Percentiles rank a stretch among this genome's conserved stretches.
Evolutionary conservation across 2,113 vertebrate genomes (phyloP).

Genomic region (Boulengeromyrus knoepffleri): DNA sequence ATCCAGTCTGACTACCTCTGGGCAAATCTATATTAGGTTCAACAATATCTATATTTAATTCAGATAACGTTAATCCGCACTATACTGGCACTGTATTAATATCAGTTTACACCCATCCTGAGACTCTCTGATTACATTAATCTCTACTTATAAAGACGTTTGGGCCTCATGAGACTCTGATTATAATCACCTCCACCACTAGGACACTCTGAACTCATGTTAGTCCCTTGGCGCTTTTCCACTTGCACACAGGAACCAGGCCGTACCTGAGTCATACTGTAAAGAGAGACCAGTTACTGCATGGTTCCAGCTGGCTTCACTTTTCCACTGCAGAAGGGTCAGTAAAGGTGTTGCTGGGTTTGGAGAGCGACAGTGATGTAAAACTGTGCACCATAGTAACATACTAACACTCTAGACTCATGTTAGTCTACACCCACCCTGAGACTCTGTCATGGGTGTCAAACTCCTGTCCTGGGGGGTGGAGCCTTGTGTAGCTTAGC

Average conservation of each 20-base stretch:
- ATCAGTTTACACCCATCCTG: background rate
- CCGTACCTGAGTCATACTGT: background rate
- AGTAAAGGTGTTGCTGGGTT: background rate
- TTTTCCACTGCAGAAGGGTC: background rate
- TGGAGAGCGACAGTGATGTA: background rate
- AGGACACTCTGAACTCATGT: background rate
- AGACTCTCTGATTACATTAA: background rate
- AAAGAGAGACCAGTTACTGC: background rate
- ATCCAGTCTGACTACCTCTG: background rate
- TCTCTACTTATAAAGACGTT: background rate
- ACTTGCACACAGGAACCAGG: no score
- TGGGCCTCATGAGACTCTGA: background rate
- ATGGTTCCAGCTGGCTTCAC: background rate
- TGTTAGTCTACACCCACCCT: background rate
- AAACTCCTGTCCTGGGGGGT: no score
- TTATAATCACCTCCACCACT: no score
- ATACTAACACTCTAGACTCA: background rate
- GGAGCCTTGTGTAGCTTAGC: no score
- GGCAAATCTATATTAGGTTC: background rate
- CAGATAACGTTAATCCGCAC: background rate
- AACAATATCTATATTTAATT: background rate
- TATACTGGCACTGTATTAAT: background rate
- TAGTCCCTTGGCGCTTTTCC: background rate
- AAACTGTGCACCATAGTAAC: background rate
- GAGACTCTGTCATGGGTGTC: background rate